Evolutionary conservation across 2,888 invertebrate species (phyloP).

Genomic region (Scotopteryx bipunctaria): DNA sequence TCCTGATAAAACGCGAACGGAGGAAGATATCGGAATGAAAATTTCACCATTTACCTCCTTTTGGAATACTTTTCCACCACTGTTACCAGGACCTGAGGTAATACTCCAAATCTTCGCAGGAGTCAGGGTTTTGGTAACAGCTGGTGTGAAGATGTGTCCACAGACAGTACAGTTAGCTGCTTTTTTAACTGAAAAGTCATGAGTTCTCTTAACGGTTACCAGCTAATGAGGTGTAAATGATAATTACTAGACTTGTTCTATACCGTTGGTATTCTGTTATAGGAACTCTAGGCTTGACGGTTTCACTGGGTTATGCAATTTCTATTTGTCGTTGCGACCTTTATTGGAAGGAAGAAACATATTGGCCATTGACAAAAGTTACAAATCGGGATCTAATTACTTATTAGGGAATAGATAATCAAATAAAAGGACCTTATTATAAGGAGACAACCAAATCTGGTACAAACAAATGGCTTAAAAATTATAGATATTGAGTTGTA

Average conservation of each 20-base stretch:
- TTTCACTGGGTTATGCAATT: not conserved
- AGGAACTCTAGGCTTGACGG: not conserved
- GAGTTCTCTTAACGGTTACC: slow-evolving; percentile 33
- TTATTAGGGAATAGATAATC: no score
- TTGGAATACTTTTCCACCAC: slow-evolving; percentile 49
- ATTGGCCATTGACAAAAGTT: no score
- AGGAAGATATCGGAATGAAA: slow-evolving; percentile 52
- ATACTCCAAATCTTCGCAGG: slow-evolving; percentile 45
- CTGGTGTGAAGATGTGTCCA: slow-evolving; percentile 50
- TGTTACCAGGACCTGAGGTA: slow-evolving; percentile 27
- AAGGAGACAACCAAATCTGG: no score
- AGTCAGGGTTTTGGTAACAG: slow-evolving; percentile 58
- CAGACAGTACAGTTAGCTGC: slow-evolving; percentile 29
- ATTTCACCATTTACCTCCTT: slow-evolving; percentile 56
- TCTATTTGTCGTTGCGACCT: no score
- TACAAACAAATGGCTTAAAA: no score
- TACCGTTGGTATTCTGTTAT: slow-evolving; percentile 3
- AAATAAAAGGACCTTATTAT: no score
- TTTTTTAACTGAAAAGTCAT: slow-evolving; percentile 40
- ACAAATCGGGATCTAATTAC: no score
- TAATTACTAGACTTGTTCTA: slow-evolving; percentile 26
- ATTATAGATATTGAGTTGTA: no score
- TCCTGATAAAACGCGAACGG: slow-evolving; percentile 58
- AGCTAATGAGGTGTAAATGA: slow-evolving; percentile 29
- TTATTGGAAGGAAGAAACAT: no score